A percentile compares a stretch with the other conserved stretches of the same genome.
These are phyloP conservation scores for Vipera latastei DNA, from an alignment of 2,797 vertebrate species.

Conservation along the genomic window DNA sequence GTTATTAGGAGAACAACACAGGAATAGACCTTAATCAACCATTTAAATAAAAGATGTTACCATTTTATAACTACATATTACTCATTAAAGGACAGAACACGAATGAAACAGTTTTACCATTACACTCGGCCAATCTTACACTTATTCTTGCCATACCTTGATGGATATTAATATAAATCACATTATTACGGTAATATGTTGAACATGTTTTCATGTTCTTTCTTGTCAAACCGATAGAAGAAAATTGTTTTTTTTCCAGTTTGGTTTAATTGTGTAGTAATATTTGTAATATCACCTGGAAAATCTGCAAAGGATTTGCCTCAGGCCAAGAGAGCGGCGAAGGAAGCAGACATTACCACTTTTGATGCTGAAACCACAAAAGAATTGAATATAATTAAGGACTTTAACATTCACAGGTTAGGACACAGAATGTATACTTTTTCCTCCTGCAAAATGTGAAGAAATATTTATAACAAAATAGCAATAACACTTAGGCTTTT, in stretches of 20 bases:
- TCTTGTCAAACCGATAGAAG: background rate
- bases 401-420: background rate
- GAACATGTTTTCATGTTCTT: background rate
- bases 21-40: background rate
- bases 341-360: background rate
- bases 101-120: background rate
- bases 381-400: background rate
- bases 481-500: background rate
- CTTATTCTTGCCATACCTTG: background rate
- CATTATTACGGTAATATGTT: background rate
- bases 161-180: background rate
- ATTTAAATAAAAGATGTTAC: background rate
- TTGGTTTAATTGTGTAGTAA: constrained; percentile 12
- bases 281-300: background rate
- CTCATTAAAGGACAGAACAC: background rate
- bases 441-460: background rate
- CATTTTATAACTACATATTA: background rate
- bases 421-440: background rate
- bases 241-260: background rate
- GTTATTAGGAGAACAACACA: background rate
- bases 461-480: background rate
- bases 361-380: constrained; percentile 2
- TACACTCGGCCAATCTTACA: background rate
- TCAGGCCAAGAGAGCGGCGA: background rate
- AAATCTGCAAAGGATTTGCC: background rate